Evolutionary conservation across 2,797 vertebrate species (phyloP), one percentile per base, ranked within the genome.

Genomic region (Nasua narica): DNA sequence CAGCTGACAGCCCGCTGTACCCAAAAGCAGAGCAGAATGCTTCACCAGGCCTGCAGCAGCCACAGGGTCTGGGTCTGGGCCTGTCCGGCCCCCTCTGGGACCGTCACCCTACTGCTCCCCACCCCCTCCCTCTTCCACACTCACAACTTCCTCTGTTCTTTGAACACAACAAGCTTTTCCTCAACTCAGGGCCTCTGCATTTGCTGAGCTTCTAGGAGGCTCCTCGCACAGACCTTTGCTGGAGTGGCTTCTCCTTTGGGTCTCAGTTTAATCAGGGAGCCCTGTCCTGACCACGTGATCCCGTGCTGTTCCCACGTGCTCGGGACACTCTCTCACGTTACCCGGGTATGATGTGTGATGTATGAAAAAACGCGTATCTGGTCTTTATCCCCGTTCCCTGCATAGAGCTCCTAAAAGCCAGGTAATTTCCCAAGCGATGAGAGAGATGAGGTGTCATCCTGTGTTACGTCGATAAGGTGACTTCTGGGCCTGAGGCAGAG

Each of bases 41-140:
- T 27, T n/a, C 2, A 0, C 25, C 9, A 14, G 69, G 72, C 18
- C 60, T 25, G 0, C 15, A 5, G 8, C 7, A n/a, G 21, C 18
- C 5, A 0, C 15, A n/a, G 48, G 18, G 12, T 83, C 69, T 37
- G 32, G 16, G 14, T 88, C 69, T 23, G 25, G 67, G 79, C 18
- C 52, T 14, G 7, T 50, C 21, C 67, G 29, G 46, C 9, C 3
- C 7, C 21, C 2, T 11, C 89, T 1, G 8, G 1, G 12, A 69
- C 56, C 29, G 3, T 9, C 16, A 23, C 4, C 54, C 40, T 3
- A 2, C 40, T 13, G 1, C 19, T 18, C 48, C 6, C 3, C 40
- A 14, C 27, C 62, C 12, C n/a, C 5, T 32, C 12, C n/a, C 5
- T 32, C 35, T 10, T 14, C n/a, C 48, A 46, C 0, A 2, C 58